phyloP scores from a whole-genome alignment of 1,140 invertebrate species.

The Oryctes rhinoceros region DNA sequence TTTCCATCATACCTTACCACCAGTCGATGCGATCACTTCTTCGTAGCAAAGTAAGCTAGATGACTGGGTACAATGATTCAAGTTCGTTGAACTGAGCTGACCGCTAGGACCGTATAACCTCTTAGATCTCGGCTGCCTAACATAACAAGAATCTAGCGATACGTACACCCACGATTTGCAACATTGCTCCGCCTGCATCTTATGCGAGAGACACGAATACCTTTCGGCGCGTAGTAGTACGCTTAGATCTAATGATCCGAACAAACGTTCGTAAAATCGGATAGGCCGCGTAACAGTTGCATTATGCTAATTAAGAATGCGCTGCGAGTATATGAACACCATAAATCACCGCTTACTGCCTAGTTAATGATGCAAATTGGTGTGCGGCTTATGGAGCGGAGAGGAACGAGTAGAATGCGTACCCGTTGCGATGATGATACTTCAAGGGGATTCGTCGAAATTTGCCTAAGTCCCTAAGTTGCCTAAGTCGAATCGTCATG shows the following conservation, averaged over 20 bases:
- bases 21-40: not conserved
- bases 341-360: not conserved
- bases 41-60: slow-evolving; percentile 7
- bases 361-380: not conserved
- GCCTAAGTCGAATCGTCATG: no score
- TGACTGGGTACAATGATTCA: slow-evolving; percentile 21
- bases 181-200: not conserved
- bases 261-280: not conserved
- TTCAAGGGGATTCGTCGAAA: no score
- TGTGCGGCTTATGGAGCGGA: not conserved
- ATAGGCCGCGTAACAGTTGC: not conserved
- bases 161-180: slow-evolving; percentile 20
- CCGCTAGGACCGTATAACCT: slow-evolving; percentile 16
- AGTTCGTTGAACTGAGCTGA: slow-evolving; percentile 21
- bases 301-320: slow-evolving; percentile 18
- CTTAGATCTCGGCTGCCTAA: slow-evolving; percentile 3
- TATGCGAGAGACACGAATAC: not conserved
- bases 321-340: not conserved
- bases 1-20: not conserved
- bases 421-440: no score
- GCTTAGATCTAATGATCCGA: not conserved
- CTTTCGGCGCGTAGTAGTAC: not conserved
- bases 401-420: no score
- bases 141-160: slow-evolving; percentile 18
- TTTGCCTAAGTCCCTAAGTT: no score